Percentiles rank a stretch among this genome's conserved stretches.
These are phyloP conservation scores for Cyprinus carpio DNA, from an alignment of 2,113 vertebrate genomes.

Conservation along the genomic window DNA sequence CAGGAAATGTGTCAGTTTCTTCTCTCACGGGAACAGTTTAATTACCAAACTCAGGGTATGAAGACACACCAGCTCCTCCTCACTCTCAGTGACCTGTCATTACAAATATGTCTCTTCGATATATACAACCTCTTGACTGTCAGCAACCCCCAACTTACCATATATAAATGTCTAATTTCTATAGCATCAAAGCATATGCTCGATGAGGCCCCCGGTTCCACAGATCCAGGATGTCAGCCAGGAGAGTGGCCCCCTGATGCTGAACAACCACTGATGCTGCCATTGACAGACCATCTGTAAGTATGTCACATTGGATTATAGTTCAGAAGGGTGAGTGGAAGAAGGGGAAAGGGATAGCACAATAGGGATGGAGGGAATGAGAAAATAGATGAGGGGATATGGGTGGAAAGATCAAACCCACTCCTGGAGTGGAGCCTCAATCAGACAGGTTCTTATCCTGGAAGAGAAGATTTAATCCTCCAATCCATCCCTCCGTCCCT, in stretches of 20 bases:
- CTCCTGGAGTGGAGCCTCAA: constrained; percentile 64
- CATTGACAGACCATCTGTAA: constrained; percentile 74
- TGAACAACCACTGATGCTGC: constrained; percentile 25
- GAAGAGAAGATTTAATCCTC: constrained; percentile 75
- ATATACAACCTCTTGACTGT: constrained; percentile 33
- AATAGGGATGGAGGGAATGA: constrained; percentile 73
- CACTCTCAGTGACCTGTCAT: constrained; percentile 33
- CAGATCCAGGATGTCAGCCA: constrained; percentile 63
- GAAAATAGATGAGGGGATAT: constrained; percentile 59
- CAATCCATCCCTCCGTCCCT: constrained; percentile 44
- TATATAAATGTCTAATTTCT: constrained; percentile 40
- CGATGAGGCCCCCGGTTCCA: constrained; percentile 1
- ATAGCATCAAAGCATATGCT: constrained; percentile 46
- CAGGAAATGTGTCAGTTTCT: not conserved
- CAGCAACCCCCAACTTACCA: constrained; percentile 35
- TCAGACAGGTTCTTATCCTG: constrained; percentile 71
- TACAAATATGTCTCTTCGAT: constrained; percentile 31
- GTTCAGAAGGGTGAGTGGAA: constrained; percentile 50
- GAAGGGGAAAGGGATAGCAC: constrained; percentile 63
- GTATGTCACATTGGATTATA: constrained; percentile 84
- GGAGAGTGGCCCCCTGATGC: constrained; percentile 67
- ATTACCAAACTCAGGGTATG: constrained; percentile 26
- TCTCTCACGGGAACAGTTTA: constrained; percentile 37
- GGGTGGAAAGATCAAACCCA: constrained; percentile 72
- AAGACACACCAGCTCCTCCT: constrained; percentile 10